Conservation (phyloP, 1,140 invertebrate genomes). For the Halictus rubicundus region DNA sequence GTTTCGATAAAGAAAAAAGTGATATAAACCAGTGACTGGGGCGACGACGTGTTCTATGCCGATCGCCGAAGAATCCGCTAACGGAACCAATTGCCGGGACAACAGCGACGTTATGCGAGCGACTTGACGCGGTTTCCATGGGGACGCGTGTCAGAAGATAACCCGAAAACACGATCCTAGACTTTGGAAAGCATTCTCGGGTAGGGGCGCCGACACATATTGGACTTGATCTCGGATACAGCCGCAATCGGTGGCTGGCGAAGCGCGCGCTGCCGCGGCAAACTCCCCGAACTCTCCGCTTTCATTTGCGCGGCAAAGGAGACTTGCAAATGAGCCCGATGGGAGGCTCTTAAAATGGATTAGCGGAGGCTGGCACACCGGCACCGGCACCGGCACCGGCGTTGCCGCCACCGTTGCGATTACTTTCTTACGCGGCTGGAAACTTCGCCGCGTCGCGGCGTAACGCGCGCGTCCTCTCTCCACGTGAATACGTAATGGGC, state of each 20-base stretch:
- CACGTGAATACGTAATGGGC: slow-evolving; percentile 16
- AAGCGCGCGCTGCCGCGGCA: neutral
- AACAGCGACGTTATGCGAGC: no score
- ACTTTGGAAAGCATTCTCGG: neutral
- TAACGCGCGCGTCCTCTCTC: neutral
- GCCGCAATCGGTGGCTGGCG: neutral
- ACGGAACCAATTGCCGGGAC: no score
- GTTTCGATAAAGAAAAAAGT: no score
- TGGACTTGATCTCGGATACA: neutral
- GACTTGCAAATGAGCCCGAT: neutral
- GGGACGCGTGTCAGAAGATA: neutral
- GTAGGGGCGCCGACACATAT: neutral
- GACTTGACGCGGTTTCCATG: no score
- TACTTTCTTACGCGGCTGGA: slow-evolving; percentile 7
- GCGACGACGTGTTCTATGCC: no score
- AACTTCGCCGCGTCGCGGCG: neutral
- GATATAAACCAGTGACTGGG: no score
- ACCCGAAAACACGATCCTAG: neutral
- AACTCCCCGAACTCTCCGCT: slow-evolving; percentile 2
- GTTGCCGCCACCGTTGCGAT: neutral
- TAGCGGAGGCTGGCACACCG: neutral
- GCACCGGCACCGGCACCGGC: no score
- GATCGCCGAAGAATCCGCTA: no score
- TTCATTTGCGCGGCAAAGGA: neutral
- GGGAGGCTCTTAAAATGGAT: slow-evolving; percentile 6